A percentile compares a stretch with the other conserved stretches of the same genome.
Conservation (phyloP, 2,888 invertebrate species). For the Eugnorisma glareosa region DNA sequence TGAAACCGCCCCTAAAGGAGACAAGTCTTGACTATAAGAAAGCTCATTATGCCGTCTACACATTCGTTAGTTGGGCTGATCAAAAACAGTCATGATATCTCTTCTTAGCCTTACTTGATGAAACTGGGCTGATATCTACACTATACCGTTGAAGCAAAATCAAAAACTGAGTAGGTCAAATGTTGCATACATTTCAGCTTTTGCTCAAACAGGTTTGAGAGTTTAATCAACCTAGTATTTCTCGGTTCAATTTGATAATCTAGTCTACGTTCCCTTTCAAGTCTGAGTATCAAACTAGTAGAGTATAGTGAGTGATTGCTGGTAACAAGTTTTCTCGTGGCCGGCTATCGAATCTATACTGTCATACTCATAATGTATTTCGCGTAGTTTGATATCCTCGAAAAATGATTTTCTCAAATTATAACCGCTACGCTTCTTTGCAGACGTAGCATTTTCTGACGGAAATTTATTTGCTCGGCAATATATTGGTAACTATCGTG, state of each 20-base stretch:
- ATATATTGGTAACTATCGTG: not conserved
- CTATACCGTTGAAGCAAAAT: not conserved
- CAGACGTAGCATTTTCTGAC: not conserved
- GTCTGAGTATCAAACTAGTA: not conserved
- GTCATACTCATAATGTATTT: conserved; percentile 5
- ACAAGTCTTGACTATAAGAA: not conserved
- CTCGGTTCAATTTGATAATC: not conserved
- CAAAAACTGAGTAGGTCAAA: not conserved
- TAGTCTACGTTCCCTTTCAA: not conserved
- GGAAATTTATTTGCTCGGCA: not conserved
- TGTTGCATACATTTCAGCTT: conserved; percentile 8
- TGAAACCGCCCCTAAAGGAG: too few relatives aligned
- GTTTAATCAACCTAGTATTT: conserved; percentile 1
- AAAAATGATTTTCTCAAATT: conserved; percentile 1
- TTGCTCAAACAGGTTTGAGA: not conserved
- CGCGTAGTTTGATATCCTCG: not conserved
- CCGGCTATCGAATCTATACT: not conserved
- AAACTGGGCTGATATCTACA: not conserved
- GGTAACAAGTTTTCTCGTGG: not conserved
- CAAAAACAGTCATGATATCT: not conserved
- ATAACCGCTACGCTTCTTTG: not conserved
- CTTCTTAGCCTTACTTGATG: not conserved
- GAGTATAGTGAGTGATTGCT: not conserved
- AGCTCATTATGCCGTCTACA: not conserved
- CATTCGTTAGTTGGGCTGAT: not conserved